Percentiles rank a stretch among this genome's conserved stretches.
Conservation (phyloP, 2,113 vertebrate genomes). For the Melanerpes formicivorus region DNA sequence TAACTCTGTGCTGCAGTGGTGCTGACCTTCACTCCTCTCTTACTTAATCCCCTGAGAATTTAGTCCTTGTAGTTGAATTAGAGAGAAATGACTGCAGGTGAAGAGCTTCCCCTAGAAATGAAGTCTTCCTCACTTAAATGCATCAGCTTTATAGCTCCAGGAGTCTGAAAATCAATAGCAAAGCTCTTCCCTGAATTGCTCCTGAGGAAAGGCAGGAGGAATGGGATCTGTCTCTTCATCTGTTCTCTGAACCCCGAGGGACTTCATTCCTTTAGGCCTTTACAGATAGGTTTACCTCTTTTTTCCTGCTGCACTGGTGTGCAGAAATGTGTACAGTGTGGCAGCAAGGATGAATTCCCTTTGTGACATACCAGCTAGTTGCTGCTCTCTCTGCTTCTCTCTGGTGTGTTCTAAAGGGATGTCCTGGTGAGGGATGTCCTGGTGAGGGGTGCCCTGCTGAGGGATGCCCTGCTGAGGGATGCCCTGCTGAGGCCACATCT, state of each 20-base stretch:
- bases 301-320: background rate
- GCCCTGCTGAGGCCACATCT: no score
- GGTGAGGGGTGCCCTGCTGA: no score
- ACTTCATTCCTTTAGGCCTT: background rate
- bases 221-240: background rate
- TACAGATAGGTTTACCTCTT: background rate
- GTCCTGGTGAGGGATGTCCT: no score
- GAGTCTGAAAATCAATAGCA: background rate
- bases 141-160: background rate
- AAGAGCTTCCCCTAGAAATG: background rate
- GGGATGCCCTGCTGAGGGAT: no score
- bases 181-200: constrained; percentile 9
- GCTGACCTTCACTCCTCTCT: background rate
- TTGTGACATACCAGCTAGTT: background rate
- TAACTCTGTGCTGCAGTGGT: background rate
- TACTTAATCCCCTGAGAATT: constrained; percentile 7
- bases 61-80: background rate
- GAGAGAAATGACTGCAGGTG: background rate
- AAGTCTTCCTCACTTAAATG: background rate
- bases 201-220: background rate
- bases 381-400: background rate
- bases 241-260: background rate
- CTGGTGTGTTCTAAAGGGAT: background rate
- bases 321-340: background rate
- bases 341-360: background rate